phyloP scores from a whole-genome alignment of 1,140 invertebrate species.

The Diachasma alloeum region DNA sequence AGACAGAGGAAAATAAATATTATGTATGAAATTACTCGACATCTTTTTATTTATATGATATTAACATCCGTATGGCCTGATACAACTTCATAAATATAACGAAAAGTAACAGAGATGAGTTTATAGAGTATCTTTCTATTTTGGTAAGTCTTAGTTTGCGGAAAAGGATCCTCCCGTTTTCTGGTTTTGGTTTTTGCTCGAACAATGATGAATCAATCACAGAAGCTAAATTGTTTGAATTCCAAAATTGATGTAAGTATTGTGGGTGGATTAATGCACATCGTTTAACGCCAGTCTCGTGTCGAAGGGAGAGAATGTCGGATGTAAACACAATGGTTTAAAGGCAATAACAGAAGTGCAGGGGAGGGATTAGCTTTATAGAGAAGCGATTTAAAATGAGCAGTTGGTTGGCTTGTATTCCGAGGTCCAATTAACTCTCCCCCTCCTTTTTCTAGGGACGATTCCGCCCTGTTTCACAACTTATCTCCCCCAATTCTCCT shows the following conservation, averaged over 20 bases:
- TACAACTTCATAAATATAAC: not conserved
- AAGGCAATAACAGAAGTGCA: not conserved
- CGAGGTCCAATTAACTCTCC: slow-evolving; percentile 45
- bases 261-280: not conserved
- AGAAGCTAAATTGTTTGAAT: not conserved
- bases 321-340: slow-evolving; percentile 2
- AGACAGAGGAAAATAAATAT: not conserved
- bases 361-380: slow-evolving; percentile 1
- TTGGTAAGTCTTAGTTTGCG: too few species aligned
- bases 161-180: too few species aligned
- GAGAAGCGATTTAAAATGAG: slow-evolving; percentile 8
- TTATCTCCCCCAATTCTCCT: not conserved
- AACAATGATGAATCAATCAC: not conserved
- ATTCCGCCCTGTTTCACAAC: slow-evolving; percentile 13
- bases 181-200: not conserved
- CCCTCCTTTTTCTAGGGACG: not conserved
- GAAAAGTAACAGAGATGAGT: too few species aligned
- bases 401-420: slow-evolving; percentile 9
- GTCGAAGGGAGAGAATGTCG: not conserved
- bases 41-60: too few species aligned
- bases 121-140: too few species aligned
- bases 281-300: not conserved
- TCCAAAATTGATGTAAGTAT: not conserved
- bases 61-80: too few species aligned
- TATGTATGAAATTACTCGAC: not conserved